Conservation (phyloP, 2,797 vertebrate species). For the Mus spretus region DNA sequence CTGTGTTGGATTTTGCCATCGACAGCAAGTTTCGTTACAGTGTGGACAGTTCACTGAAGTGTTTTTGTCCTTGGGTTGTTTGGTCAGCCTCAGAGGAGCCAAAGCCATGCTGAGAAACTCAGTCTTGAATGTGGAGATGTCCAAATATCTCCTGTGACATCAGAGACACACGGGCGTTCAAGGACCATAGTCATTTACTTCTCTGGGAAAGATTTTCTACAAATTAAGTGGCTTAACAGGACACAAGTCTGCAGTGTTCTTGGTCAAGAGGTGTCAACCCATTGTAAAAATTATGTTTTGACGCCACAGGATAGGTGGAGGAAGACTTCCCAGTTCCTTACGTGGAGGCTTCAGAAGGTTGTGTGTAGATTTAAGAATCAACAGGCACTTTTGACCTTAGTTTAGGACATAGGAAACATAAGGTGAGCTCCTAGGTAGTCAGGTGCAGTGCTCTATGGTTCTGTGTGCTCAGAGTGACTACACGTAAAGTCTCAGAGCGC, state of each 20-base stretch:
- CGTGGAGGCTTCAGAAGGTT: slow-evolving; percentile 4
- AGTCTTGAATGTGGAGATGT: not conserved
- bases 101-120: slow-evolving; percentile 21
- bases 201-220: not conserved
- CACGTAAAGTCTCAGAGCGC: not conserved
- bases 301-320: not conserved
- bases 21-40: not conserved
- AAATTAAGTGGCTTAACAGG: not conserved
- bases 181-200: slow-evolving; percentile 19
- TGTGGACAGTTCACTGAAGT: not conserved
- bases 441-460: not conserved
- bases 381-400: not conserved
- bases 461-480: not conserved
- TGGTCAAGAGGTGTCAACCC: not conserved
- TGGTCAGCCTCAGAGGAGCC: not conserved
- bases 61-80: not conserved
- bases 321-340: not conserved
- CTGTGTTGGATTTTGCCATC: not conserved
- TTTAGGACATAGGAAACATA: not conserved
- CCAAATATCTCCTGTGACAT: not conserved
- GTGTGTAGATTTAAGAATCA: not conserved
- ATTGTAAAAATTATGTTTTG: not conserved
- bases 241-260: not conserved
- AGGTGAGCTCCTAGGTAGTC: not conserved
- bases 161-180: not conserved